Conservation (phyloP, 2,797 vertebrate genomes). For the Bovichtus diacanthus region DNA sequence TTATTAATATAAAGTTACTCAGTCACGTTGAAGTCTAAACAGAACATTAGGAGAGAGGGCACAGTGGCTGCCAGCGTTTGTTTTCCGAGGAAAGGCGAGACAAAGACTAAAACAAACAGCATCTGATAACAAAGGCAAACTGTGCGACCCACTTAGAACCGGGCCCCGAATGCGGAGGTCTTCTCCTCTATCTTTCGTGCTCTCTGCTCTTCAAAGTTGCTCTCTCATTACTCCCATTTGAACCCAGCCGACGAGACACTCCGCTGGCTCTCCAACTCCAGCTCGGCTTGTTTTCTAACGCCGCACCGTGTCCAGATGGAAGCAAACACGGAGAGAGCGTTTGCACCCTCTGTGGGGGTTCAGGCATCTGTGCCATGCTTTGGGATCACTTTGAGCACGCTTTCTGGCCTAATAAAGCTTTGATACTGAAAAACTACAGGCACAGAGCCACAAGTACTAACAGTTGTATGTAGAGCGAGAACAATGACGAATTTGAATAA, state of each 20-base stretch:
- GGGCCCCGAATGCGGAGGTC: conserved; percentile 33
- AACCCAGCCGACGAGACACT: conserved; percentile 41
- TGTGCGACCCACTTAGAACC: conserved; percentile 75
- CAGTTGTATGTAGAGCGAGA: conserved; percentile 21
- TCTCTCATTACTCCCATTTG: conserved; percentile 64
- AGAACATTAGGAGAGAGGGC: conserved; percentile 28
- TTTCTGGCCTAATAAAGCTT: conserved; percentile 13
- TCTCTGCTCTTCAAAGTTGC: conserved; percentile 67
- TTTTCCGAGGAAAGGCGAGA: conserved; percentile 48
- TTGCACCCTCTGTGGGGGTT: conserved; percentile 38
- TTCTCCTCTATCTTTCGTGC: conserved; percentile 40
- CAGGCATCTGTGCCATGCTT: conserved; percentile 49
- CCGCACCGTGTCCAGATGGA: conserved; percentile 53
- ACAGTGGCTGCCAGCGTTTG: conserved; percentile 40
- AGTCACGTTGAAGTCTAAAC: conserved; percentile 45
- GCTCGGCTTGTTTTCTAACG: conserved; percentile 43
- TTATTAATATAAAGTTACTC: conserved; percentile 59
- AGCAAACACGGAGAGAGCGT: neutral
- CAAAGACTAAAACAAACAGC: conserved; percentile 66
- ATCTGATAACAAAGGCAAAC: conserved; percentile 77
- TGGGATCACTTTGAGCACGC: conserved; percentile 35
- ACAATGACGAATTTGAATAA: conserved; percentile 37
- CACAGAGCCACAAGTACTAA: conserved; percentile 16
- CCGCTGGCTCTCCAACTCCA: conserved; percentile 26
- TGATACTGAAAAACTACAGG: conserved; percentile 45